Evolutionary conservation across 2,113 vertebrate genomes (phyloP).

Genomic region (Marcusenius ussheri): DNA sequence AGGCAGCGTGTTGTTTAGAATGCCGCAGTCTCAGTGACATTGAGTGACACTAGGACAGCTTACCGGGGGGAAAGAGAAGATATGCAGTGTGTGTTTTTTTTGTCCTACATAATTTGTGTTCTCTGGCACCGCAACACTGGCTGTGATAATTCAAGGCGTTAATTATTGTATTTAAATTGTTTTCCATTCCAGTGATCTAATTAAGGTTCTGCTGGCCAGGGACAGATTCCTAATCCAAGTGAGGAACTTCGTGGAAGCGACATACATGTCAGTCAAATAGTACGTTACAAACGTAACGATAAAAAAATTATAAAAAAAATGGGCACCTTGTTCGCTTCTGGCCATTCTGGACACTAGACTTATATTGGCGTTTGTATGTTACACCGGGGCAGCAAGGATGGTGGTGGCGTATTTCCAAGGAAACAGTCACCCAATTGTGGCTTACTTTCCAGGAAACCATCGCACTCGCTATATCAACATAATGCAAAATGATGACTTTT

Average conservation of each 20-base stretch:
- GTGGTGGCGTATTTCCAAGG: neutral
- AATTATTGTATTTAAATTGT: neutral
- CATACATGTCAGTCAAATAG: no score
- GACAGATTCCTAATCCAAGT: no score
- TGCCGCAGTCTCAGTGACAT: neutral
- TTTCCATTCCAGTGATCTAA: slow-evolving; percentile 2
- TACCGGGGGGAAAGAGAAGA: neutral
- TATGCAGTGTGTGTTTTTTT: neutral
- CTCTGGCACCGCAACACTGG: neutral
- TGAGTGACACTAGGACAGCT: neutral
- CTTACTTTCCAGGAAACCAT: neutral
- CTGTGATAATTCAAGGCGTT: neutral
- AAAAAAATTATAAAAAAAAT: no score
- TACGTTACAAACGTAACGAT: no score
- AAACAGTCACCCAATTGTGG: neutral
- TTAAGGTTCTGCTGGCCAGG: neutral
- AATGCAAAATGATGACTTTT: neutral
- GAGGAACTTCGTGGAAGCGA: no score
- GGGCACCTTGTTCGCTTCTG: neutral
- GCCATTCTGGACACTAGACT: neutral
- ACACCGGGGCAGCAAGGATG: neutral
- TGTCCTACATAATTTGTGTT: neutral
- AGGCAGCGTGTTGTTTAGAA: neutral
- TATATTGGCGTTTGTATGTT: neutral
- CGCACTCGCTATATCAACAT: neutral